Percentiles rank a stretch among this genome's conserved stretches.
Evolutionary conservation across 2,797 vertebrate species (phyloP).

Genomic region (Taenioides sp.): DNA sequence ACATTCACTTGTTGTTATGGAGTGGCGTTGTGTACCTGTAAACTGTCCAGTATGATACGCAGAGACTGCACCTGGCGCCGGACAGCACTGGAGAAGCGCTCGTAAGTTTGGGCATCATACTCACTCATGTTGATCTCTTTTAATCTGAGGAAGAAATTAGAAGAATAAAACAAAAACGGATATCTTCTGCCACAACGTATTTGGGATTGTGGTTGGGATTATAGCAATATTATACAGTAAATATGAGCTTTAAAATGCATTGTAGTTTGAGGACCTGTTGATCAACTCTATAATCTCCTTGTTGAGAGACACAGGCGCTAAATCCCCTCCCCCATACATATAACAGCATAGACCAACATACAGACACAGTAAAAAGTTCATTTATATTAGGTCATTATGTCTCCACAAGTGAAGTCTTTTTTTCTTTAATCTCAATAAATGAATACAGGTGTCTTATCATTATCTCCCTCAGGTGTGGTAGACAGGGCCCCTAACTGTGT

Average conservation of each 20-base stretch:
- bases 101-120: conserved; percentile 88
- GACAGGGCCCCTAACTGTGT: conserved; percentile 7
- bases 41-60: conserved; percentile 89
- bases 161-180: background rate
- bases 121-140: conserved; percentile 96
- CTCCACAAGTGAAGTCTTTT: conserved; percentile 33
- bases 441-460: conserved; percentile 11
- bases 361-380: background rate
- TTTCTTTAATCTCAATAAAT: conserved; percentile 31
- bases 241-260: background rate
- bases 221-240: background rate
- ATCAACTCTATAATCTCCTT: background rate
- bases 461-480: conserved; percentile 5
- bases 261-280: background rate
- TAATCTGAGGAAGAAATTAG: conserved; percentile 71
- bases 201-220: background rate
- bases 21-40: conserved; percentile 81
- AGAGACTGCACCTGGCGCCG: conserved; percentile 91
- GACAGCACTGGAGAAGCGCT: conserved; percentile 90
- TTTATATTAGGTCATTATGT: background rate
- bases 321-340: background rate
- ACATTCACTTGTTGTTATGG: background rate
- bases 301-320: background rate
- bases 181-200: background rate
- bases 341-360: background rate